A percentile compares a stretch with the other conserved stretches of the same genome.
These are phyloP conservation scores for Mesembrinibis cayennensis DNA, from an alignment of 2,113 vertebrate species.

Conservation along the genomic window DNA sequence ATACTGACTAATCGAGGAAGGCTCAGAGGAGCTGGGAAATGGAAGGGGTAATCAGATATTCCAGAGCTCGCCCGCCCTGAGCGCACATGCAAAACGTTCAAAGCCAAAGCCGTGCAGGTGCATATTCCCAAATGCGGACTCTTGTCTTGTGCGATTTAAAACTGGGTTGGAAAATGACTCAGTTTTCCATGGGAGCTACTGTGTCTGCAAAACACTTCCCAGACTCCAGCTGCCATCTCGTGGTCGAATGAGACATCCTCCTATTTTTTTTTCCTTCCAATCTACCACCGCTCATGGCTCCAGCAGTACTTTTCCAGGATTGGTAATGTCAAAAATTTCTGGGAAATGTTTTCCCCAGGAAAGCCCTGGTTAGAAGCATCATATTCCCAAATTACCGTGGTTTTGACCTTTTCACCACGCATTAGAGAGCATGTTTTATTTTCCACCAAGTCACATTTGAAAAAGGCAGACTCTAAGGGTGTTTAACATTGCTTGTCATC, in stretches of 20 bases:
- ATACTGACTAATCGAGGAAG: neutral
- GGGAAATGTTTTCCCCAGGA: neutral
- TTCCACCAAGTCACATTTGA: neutral
- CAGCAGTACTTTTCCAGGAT: neutral
- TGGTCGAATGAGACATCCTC: neutral
- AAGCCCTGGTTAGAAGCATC: neutral
- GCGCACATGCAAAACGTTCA: neutral
- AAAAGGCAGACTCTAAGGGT: neutral
- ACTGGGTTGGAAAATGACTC: neutral
- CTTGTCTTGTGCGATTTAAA: neutral
- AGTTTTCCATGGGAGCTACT: neutral
- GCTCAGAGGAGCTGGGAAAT: neutral
- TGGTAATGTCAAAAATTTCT: neutral
- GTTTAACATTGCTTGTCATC: neutral
- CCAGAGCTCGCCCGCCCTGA: neutral
- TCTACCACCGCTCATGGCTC: neutral
- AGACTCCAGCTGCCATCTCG: constrained; percentile 60
- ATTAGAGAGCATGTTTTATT: neutral
- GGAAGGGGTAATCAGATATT: constrained; percentile 6
- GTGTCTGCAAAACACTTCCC: neutral
- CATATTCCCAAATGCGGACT: neutral
- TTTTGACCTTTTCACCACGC: neutral
- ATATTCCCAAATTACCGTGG: neutral
- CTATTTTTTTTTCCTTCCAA: neutral
- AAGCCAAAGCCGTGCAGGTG: constrained; percentile 30